These are phyloP conservation scores for Lerema accius DNA, from an alignment of 1,140 invertebrate genomes.

Conservation along the genomic window DNA sequence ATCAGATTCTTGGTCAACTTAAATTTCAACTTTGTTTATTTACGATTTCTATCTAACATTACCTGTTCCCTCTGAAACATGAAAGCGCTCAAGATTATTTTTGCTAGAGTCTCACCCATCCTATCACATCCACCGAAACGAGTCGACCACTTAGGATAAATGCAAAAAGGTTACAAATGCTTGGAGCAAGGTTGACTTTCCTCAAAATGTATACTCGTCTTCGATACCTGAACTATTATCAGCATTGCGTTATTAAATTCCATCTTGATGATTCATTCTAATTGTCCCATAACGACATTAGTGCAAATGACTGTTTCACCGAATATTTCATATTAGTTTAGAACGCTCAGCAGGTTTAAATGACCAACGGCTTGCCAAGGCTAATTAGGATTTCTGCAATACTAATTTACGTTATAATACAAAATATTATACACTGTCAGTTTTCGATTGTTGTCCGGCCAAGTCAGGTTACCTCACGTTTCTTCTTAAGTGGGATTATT, in stretches of 20 bases:
- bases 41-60: too few species aligned
- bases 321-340: slow-evolving; percentile 30
- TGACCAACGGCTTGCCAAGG: slow-evolving; percentile 41
- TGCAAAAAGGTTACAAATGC: too few species aligned
- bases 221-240: too few species aligned
- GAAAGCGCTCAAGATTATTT: too few species aligned
- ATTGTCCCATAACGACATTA: slow-evolving; percentile 13
- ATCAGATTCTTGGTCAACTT: too few species aligned
- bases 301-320: slow-evolving; percentile 25
- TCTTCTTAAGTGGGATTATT: not conserved
- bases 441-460: slow-evolving; percentile 35
- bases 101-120: too few species aligned
- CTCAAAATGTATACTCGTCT: too few species aligned
- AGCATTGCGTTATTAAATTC: not conserved
- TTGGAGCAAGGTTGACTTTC: too few species aligned
- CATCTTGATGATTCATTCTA: not conserved
- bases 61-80: too few species aligned
- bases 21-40: too few species aligned
- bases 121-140: too few species aligned
- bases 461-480: slow-evolving; percentile 7
- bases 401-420: slow-evolving; percentile 45
- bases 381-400: slow-evolving; percentile 45
- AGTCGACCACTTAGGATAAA: too few species aligned
- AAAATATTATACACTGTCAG: slow-evolving; percentile 38
- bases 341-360: slow-evolving; percentile 36